These are phyloP conservation scores for Gymnobelideus leadbeateri DNA, from an alignment of 2,113 vertebrate genomes.

Conservation along the genomic window DNA sequence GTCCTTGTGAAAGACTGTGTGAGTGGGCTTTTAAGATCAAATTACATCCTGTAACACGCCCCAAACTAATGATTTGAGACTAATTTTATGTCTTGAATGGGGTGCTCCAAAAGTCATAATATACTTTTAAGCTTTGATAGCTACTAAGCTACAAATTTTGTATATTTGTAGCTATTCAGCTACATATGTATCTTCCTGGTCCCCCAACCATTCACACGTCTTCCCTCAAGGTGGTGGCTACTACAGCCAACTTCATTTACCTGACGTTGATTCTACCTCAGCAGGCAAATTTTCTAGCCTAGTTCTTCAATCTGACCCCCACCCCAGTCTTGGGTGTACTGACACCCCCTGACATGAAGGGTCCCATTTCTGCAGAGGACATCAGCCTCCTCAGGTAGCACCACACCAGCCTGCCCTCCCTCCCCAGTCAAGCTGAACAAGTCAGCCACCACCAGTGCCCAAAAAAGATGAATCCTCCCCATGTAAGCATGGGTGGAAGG, in stretches of 20 bases:
- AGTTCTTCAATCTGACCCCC: background rate
- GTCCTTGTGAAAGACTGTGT: background rate
- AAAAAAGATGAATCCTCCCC: background rate
- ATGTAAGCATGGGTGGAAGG: background rate
- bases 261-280: background rate
- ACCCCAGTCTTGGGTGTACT: too few species aligned
- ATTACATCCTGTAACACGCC: background rate
- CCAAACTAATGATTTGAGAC: background rate
- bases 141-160: background rate
- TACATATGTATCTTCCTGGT: background rate
- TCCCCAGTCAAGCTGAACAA: background rate
- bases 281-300: background rate
- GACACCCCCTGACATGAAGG: too few species aligned
- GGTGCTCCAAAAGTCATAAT: background rate
- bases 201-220: background rate
- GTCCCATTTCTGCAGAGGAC: background rate
- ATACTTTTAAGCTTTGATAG: background rate
- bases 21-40: background rate
- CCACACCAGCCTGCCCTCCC: background rate
- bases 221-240: background rate
- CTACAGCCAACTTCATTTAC: background rate
- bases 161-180: background rate
- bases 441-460: background rate
- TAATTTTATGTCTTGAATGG: background rate
- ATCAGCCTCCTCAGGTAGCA: background rate